These are phyloP conservation scores for Acarapis woodi DNA, from an alignment of 1,140 invertebrate genomes.

Conservation along the genomic window DNA sequence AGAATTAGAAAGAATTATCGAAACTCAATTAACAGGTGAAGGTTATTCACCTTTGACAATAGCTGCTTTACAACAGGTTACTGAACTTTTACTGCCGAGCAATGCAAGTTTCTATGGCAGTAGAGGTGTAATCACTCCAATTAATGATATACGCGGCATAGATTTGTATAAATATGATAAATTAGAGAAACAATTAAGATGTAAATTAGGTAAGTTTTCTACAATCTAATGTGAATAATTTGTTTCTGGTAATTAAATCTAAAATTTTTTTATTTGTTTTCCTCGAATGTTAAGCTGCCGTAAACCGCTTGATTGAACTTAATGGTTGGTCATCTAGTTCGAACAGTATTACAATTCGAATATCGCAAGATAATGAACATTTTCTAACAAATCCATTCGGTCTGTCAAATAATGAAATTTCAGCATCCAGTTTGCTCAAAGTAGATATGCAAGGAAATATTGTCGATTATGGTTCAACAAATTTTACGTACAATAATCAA, in stretches of 20 bases:
- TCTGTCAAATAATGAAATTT: conserved; percentile 81
- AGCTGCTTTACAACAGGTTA: conserved; percentile 47
- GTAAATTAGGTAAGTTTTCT: too few relatives aligned
- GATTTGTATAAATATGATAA: conserved; percentile 67
- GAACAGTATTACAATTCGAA: conserved; percentile 42
- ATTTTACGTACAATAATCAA: conserved; percentile 38
- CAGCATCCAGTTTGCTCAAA: conserved; percentile 85
- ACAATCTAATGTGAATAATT: too few relatives aligned
- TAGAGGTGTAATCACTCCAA: conserved; percentile 69
- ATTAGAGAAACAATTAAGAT: conserved; percentile 74
- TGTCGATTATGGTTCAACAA: conserved; percentile 65
- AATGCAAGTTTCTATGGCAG: conserved; percentile 8
- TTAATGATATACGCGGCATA: conserved; percentile 85
- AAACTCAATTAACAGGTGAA: conserved; percentile 55
- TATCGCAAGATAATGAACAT: conserved; percentile 86
- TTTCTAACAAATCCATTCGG: conserved; percentile 92
- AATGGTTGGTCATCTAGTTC: conserved; percentile 81
- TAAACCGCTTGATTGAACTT: conserved; percentile 78
- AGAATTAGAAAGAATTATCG: conserved; percentile 85
- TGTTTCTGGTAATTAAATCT: too few relatives aligned
- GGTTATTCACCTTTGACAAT: conserved; percentile 37
- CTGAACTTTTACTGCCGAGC: conserved; percentile 13
- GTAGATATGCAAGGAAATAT: conserved; percentile 43
- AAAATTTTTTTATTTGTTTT: too few relatives aligned
- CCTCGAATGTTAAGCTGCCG: too few relatives aligned